Evolutionary conservation across 2,888 invertebrate species (phyloP), one percentile per base, ranked within the genome.

Genomic region (Acleris sparsana): DNA sequence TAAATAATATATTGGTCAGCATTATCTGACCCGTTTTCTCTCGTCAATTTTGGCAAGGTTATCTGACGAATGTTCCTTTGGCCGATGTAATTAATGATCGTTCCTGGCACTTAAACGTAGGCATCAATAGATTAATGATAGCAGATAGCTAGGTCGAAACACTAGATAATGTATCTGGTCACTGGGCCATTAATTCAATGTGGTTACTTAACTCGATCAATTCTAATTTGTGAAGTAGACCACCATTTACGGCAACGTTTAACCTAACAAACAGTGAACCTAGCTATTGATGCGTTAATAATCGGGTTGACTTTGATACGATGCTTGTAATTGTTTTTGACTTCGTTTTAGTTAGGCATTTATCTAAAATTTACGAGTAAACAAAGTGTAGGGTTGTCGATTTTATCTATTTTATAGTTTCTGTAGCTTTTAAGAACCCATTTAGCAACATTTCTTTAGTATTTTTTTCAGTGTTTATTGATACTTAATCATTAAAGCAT

Each of bases 111-210:
- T 87, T 82, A 84, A 88, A 87, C 82, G 84, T 80, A 83, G 85
- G 83, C 82, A 85, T 83, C 84, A 82, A 85, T 84, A 88, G 89
- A 91, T 89, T 90, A 89, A 91, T 90, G 89, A 86, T 84, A 75
- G 70, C 76, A 80, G 87, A 87, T 84, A 85, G 86, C 82, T 80
- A 83, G 88, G 87, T 88, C 82, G 82, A 82, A 83, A 80, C 83
- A 80, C 78, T 76, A 85, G 88, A 89, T 89, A 90, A 91, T 91
- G 87, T 89, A 88, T 90, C 87, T 89, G 86, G 87, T 87, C 86
- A 84, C 80, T 75, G 72, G 75, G 79, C 86, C 80, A 90, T 90
- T 88, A 89, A 91, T 90, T 78, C 75, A 79, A 70, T 87, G 86
- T 77, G 88, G 90, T 88, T 86, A 88, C 86, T 89, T 88, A 86